phyloP scores from a whole-genome alignment of 37 sponge, comb jelly and placozoan species.

The Hexactinellida sp. region DNA sequence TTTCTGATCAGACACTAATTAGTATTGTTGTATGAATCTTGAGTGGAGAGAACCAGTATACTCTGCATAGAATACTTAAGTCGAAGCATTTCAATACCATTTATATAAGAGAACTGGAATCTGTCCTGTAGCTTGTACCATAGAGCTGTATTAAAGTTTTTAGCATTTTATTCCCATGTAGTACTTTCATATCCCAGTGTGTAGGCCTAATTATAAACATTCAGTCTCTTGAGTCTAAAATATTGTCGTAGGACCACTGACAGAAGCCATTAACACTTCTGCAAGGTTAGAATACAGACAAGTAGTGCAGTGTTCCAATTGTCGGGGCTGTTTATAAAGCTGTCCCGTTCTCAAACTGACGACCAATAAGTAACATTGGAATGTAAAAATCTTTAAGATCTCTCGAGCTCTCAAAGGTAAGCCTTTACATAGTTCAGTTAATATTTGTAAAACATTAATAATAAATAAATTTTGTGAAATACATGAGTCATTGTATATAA shows the following conservation, averaged over 20 bases:
- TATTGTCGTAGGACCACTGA: background rate
- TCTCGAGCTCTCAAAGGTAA: no score
- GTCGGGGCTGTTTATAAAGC: background rate
- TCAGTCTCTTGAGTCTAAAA: background rate
- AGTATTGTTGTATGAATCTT: background rate
- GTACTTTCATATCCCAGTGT: conserved; percentile 19
- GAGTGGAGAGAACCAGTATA: background rate
- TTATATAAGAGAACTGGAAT: conserved; percentile 17
- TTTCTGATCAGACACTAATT: background rate
- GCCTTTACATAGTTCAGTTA: no score
- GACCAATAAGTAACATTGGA: no score
- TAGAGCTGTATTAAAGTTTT: conserved; percentile 17
- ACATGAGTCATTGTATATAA: no score
- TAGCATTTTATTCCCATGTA: conserved; percentile 14
- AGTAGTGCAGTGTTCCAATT: background rate
- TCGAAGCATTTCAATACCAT: conserved; percentile 6
- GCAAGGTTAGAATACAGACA: conserved; percentile 3
- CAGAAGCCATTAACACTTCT: background rate
- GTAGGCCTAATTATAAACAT: conserved; percentile 14
- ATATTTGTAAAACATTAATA: no score
- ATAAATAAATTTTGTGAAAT: no score
- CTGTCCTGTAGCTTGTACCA: conserved; percentile 17
- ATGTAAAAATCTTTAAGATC: no score
- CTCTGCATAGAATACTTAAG: background rate
- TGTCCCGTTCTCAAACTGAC: no score